Base-by-base conservation (phyloP, 2,888 invertebrate genomes). In the Artemia sinica region DNA sequence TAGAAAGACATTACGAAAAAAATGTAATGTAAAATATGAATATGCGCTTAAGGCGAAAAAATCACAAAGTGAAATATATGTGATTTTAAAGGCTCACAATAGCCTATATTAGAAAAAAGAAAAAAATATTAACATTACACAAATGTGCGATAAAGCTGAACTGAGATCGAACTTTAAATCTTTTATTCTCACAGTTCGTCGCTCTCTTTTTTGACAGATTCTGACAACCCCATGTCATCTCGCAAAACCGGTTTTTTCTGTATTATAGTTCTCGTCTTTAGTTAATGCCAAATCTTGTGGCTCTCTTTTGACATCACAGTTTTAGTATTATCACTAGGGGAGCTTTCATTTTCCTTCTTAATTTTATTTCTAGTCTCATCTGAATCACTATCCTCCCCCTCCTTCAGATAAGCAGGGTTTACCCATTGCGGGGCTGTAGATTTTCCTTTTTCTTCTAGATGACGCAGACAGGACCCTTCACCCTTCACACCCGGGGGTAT, bases 391-490 rank as follows among this genome's bases (percentile, higher is more conserved):
- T 69, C 69, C 65, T 69, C 72, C 48, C 58, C 70, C 13, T 68
- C 70, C 28, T 66, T 88, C 75, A 88, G 88, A 89, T 89, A 89
- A 74, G 91, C 91, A 9, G 95, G 95, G 78, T 94, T 94, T 7
- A 95, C 92, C 92, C 95, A 94, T 79, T 96, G 94, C 2, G 96
- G 95, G 69, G 94, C 93, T 1, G 92, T 93, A 1, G 94, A 92
- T n/a, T 81, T 96, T 96, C 75, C 95, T 84, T 72, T 92, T 81
- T 28, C 70, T 49, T 13, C 70, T 65, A 69, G 86, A 89, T 66
- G 84, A 82, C 74, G 85, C 73, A 18, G 73, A 66, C 50, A 49
- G 11, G 67, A 41, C 67, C 13, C 9, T 14, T 67, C 67, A 8
- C 49, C 49, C 49, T 49, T 48, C n/a, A 49, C 18, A n/a, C 66